Conservation (phyloP, 2,113 vertebrate species). For the Phrynocephalus versicolor region DNA sequence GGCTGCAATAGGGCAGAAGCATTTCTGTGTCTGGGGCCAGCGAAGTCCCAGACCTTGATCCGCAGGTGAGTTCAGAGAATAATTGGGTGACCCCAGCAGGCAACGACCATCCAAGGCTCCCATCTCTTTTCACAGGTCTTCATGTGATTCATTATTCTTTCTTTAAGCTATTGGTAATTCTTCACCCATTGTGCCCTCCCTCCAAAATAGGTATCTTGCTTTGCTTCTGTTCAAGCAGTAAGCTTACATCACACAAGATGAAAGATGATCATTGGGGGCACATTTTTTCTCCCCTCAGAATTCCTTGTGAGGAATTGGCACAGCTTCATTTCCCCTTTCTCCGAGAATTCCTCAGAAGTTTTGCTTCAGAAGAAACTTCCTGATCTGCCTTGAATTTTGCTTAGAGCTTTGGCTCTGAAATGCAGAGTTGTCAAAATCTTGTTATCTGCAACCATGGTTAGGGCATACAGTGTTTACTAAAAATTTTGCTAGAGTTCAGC, state of each 20-base stretch:
- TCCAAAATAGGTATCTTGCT: too few species aligned
- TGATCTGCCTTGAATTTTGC: neutral
- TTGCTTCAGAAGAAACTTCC: neutral
- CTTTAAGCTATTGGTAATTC: neutral
- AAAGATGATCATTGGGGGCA: neutral
- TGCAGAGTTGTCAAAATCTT: neutral
- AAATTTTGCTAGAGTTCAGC: neutral
- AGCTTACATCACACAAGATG: neutral
- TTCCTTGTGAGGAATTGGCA: neutral
- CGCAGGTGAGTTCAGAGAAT: too few species aligned
- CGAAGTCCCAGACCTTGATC: too few species aligned
- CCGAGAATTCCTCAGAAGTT: neutral
- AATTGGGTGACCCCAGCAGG: too few species aligned
- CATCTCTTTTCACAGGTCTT: too few species aligned
- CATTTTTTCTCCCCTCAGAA: neutral
- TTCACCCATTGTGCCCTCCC: neutral
- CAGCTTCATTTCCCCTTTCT: neutral
- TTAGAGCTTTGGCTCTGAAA: neutral
- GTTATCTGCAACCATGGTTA: neutral
- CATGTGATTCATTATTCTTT: neutral
- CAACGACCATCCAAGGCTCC: too few species aligned
- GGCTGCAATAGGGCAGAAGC: too few species aligned
- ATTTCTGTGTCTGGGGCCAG: too few species aligned
- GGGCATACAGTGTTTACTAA: neutral
- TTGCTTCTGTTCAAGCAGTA: neutral